Evolutionary conservation across 2,113 vertebrate species (phyloP).

Genomic region (Callipepla squamata): DNA sequence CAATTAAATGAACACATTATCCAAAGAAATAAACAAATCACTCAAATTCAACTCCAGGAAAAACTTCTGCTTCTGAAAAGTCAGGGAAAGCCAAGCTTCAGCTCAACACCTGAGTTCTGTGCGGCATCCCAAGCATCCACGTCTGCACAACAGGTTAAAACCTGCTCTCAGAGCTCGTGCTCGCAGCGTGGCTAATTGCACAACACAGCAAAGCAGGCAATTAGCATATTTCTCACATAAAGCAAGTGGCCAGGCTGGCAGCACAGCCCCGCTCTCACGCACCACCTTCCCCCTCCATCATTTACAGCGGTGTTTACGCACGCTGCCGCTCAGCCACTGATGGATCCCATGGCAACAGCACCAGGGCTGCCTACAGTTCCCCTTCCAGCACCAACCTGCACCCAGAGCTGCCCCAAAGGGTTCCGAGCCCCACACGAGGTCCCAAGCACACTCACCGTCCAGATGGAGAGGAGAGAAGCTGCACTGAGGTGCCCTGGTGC

Average conservation of each 20-base stretch:
- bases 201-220: neutral
- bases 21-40: neutral
- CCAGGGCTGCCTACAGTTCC: neutral
- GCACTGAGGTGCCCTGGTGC: too few species aligned
- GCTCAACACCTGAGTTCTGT: neutral
- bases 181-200: neutral
- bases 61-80: neutral
- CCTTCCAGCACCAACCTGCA: neutral
- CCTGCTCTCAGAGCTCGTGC: neutral
- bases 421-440: neutral
- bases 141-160: neutral
- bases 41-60: neutral
- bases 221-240: neutral
- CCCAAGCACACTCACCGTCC: neutral
- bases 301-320: accelerated
- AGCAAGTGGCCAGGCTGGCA: neutral
- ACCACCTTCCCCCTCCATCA: neutral
- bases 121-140: neutral
- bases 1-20: neutral
- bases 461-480: neutral
- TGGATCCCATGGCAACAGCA: neutral
- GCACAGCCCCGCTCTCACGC: neutral
- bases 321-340: neutral
- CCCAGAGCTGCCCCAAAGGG: neutral
- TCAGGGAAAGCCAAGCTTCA: neutral